Evolutionary conservation across 2,797 vertebrate genomes (phyloP), one percentile per base, ranked within the genome.

Genomic region (Pipistrellus kuhlii): DNA sequence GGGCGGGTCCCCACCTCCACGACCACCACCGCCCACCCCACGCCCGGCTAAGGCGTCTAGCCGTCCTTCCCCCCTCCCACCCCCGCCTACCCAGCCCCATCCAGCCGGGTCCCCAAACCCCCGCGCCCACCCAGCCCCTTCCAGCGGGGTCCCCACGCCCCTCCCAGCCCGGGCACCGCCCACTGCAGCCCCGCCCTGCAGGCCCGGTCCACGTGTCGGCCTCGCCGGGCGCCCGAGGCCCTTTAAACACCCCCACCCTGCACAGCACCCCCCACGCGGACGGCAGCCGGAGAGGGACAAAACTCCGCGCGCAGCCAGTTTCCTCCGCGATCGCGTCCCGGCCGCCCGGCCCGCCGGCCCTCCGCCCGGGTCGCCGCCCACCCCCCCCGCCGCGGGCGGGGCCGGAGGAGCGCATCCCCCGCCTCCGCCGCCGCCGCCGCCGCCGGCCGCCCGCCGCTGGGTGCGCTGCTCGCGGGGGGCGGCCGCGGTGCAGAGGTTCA

Each of bases 221-320:
- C 78, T 90, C 92, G 92, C 95, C 94, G 87, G 84, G 76, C 91
- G 88, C 96, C 92, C 59, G 84, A 88, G 97, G 97, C 95, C 97
- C 97, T 98, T 97, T 97, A 97, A 97, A 95, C 97, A 81, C 93
- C 97, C 90, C 95, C 97, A 59, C 84, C 86, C 89, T 17, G 3
- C 75, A 38, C 80, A 46, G 13, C 11, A 2, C 27, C 25, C 41
- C 57, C 64, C 14, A 35, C 30, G 78, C 95, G 80, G 94, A 96
- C 97, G 97, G 96, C 92, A 96, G 85, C 96, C 96, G 96, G 72
- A 88, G 81, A 97, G 95, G 95, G 93, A 95, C 97, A 96, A 96
- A 96, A 94, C 96, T 77, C 88, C 90, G 96, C 93, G 35, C 25
- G 68, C 88, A 32, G 92, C 97, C 95, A 5, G 46, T 44, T 88